phyloP scores from a whole-genome alignment of 1,140 invertebrate genomes.

The Neodiprion pinetum region DNA sequence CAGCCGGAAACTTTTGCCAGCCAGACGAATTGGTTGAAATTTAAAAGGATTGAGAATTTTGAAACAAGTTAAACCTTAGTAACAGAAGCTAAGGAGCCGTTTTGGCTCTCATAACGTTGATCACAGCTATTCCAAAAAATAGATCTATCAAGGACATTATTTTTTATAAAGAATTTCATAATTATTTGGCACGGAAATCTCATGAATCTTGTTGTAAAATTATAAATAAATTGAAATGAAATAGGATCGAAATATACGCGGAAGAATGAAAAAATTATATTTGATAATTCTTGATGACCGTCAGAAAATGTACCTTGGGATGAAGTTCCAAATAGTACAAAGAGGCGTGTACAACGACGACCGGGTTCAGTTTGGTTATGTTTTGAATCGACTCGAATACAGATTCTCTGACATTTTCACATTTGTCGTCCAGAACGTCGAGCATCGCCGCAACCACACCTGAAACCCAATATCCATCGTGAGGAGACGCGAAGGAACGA shows the following conservation, averaged over 20 bases:
- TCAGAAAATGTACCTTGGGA: slow-evolving; percentile 51
- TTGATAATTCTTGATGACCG: too few species aligned
- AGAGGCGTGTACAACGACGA: slow-evolving; percentile 61
- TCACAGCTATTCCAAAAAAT: too few species aligned
- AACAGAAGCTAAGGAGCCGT: too few species aligned
- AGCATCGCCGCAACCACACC: slow-evolving; percentile 67
- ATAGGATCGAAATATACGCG: not conserved
- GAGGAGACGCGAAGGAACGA: too few species aligned
- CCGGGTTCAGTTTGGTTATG: slow-evolving; percentile 65
- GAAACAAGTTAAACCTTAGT: too few species aligned
- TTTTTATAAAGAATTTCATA: too few species aligned
- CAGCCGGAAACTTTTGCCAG: too few species aligned
- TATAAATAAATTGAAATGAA: not conserved
- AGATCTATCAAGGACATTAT: too few species aligned
- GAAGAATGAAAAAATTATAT: not conserved
- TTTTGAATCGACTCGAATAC: slow-evolving; percentile 64
- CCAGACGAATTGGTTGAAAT: too few species aligned
- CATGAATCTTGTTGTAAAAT: slow-evolving; percentile 17
- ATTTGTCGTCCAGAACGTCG: slow-evolving; percentile 67
- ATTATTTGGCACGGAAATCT: too few species aligned
- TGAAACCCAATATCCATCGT: slow-evolving; percentile 41
- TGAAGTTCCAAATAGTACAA: slow-evolving; percentile 60
- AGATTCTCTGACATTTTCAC: slow-evolving; percentile 62
- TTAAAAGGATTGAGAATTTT: too few species aligned
- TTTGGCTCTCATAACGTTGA: too few species aligned